Conservation (phyloP, 1,140 invertebrate species). For the Pogonomyrmex barbatus region DNA sequence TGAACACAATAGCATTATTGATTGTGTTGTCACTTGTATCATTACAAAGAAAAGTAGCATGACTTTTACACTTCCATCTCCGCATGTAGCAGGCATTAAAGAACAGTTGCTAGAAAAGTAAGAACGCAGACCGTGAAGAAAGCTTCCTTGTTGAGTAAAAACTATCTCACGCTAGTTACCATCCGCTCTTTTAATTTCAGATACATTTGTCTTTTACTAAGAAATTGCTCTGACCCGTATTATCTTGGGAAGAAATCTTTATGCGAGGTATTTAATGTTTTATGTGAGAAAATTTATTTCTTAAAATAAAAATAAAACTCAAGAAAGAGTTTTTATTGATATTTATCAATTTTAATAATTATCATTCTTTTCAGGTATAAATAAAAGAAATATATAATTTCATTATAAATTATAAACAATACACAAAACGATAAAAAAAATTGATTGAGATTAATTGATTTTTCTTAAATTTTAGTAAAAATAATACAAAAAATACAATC, state of each 20-base stretch:
- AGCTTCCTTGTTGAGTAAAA: conserved; percentile 28
- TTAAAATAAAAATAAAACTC: background rate
- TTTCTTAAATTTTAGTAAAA: background rate
- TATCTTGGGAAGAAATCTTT: background rate
- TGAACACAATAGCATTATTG: background rate
- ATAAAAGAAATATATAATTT: background rate
- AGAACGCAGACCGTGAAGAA: conserved; percentile 33
- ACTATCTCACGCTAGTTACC: conserved; percentile 21
- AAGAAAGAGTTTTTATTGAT: background rate
- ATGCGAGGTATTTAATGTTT: conserved; percentile 16
- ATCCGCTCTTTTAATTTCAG: conserved; percentile 47
- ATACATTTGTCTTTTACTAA: conserved; percentile 36
- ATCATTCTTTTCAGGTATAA: background rate
- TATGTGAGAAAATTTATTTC: background rate
- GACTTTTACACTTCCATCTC: conserved; percentile 25
- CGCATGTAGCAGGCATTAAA: conserved; percentile 22
- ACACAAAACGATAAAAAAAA: background rate
- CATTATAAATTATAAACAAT: background rate
- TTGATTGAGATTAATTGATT: background rate
- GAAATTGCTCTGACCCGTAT: background rate
- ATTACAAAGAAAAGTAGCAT: background rate
- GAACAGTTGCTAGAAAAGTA: conserved; percentile 21
- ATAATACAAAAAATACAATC: background rate
- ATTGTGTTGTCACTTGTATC: background rate
- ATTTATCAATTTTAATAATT: background rate